Evolutionary conservation across 1,140 invertebrate genomes (phyloP).

Genomic region (Zaprionus vittiger): DNA sequence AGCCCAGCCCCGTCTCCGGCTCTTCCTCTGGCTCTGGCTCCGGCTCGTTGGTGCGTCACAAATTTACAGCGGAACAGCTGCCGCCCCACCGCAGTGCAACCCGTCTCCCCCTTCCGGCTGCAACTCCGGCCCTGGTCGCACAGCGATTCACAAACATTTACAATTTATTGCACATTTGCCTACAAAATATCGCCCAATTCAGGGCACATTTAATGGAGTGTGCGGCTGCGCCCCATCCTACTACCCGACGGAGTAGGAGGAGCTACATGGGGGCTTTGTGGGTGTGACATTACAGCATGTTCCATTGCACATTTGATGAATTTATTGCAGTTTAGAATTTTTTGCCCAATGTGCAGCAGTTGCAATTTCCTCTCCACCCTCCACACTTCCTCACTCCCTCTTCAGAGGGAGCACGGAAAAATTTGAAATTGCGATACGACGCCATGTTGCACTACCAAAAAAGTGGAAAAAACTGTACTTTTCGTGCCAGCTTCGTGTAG

Average conservation of each 20-base stretch:
- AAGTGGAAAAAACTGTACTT: conserved; percentile 24
- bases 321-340: conserved; percentile 84
- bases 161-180: conserved; percentile 83
- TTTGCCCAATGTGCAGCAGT: conserved; percentile 74
- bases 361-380: conserved; percentile 50
- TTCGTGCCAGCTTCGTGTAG: conserved; percentile 44
- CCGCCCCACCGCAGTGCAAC: conserved; percentile 30
- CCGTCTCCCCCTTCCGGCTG: background rate
- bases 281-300: conserved; percentile 83
- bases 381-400: background rate
- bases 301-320: conserved; percentile 84
- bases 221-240: conserved; percentile 25
- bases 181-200: conserved; percentile 81
- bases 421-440: conserved; percentile 50
- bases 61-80: conserved; percentile 63
- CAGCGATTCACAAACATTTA: conserved; percentile 68
- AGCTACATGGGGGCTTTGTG: conserved; percentile 40
- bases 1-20: background rate
- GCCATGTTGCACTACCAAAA: conserved; percentile 22
- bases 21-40: background rate
- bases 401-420: conserved; percentile 26
- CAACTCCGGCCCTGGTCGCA: conserved; percentile 4
- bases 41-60: conserved; percentile 54
- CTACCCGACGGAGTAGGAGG: background rate
- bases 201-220: conserved; percentile 61